Evolutionary conservation across 37 sponge, comb jelly and placozoan genomes (phyloP), one percentile per base, ranked within the genome.

Genomic region (Halichondria panicea): DNA sequence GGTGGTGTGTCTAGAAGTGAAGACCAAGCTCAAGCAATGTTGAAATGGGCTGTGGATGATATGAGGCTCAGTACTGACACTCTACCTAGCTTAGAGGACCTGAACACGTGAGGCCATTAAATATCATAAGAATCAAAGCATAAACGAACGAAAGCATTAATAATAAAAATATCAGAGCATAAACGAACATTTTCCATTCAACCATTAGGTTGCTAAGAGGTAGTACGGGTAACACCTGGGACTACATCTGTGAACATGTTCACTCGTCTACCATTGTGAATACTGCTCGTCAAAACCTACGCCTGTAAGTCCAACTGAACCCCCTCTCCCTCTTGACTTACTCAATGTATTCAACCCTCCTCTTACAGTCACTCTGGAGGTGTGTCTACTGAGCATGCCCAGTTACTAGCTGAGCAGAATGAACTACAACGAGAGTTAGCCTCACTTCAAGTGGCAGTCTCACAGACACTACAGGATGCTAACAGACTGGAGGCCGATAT

Each of bases 371-470:
- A 77, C 38, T 55, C 53, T n/a, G 36, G 25, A 24, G 70, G 2
- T 56, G 62, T 57, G 60, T 24, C 24, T 42, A 27, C 38, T 19
- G 65, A 76, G 41, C 36, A 33, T 38, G 69, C 18, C 1, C 36
- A 57, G 37, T 21, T 67, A 22, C 19, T 46, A 30, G 56, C 33
- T 5, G 43, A 58, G 43, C 63, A 48, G 35, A n/a, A 6, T 11
- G 52, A 69, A 60, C 63, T 84, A 1, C 42, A 7, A 6, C 31
- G 39, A n/a, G 84, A 84, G 41, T 42, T 75, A 34, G 38, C 12
- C 68, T 84, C 84, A 35, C 63, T 76, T 38, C 50, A 40, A 13
- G 18, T 76, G 34, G 84, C 84, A 1, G 72, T 76, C 30, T 27
- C 56, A 8, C 84, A 84, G 32, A 13, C 76, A 54, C 42, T 59